Percentiles rank a stretch among this genome's conserved stretches.
Evolutionary conservation across 2,797 vertebrate species (phyloP).

Genomic region (Pyrocephalus nanus): DNA sequence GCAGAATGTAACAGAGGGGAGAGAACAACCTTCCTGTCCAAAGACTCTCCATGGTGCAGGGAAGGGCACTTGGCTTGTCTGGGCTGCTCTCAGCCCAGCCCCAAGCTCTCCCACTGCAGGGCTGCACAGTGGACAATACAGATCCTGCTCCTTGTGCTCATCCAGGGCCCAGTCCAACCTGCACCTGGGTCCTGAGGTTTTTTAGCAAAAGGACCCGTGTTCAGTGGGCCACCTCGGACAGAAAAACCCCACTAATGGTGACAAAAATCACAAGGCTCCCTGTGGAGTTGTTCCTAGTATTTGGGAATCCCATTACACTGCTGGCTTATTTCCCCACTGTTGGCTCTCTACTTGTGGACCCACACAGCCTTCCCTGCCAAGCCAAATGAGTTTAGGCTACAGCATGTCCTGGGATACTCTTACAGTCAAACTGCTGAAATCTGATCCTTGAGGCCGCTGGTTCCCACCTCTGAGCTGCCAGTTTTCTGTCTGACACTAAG

Average conservation of each 20-base stretch:
- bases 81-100: background rate
- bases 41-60: background rate
- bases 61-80: background rate
- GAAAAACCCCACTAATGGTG: background rate
- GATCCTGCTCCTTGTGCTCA: background rate
- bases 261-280: background rate
- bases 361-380: background rate
- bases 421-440: background rate
- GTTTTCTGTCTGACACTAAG: background rate
- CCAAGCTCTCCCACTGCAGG: background rate
- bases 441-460: background rate
- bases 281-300: background rate
- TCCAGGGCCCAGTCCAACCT: background rate
- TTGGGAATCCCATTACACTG: background rate
- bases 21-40: background rate
- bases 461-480: background rate
- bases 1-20: background rate
- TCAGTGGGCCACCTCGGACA: background rate
- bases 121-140: rapidly evolving
- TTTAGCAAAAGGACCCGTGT: rapidly evolving
- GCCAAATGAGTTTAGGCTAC: background rate
- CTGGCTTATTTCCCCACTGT: background rate
- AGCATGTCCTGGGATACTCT: background rate
- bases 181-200: background rate
- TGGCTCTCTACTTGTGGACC: background rate